Percentiles rank a stretch among this genome's conserved stretches.
Conservation (phyloP, 2,888 invertebrate genomes). For the Agonum fuliginosum region DNA sequence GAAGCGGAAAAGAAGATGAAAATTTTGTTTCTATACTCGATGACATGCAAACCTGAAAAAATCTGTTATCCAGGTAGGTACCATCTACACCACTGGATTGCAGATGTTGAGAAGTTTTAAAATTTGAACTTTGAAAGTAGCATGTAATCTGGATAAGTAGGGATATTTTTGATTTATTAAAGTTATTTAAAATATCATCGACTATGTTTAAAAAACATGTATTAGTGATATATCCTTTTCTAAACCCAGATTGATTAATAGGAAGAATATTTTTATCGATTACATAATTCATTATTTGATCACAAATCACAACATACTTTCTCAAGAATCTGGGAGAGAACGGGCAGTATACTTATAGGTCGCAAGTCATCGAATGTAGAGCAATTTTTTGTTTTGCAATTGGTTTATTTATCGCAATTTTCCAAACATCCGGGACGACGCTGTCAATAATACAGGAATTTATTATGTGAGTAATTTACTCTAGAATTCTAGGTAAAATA, state of each 20-base stretch:
- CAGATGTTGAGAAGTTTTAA: too few relatives aligned
- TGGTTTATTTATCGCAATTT: not conserved
- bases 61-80: too few relatives aligned
- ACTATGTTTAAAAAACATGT: not conserved
- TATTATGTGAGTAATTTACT: not conserved
- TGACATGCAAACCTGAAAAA: too few relatives aligned
- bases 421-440: not conserved
- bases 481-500: not conserved
- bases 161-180: not conserved
- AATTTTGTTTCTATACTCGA: too few relatives aligned
- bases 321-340: not conserved
- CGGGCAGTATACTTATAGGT: not conserved
- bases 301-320: not conserved
- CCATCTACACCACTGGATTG: too few relatives aligned
- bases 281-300: not conserved
- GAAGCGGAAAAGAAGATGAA: too few relatives aligned
- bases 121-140: too few relatives aligned
- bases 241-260: not conserved
- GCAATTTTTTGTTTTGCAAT: not conserved
- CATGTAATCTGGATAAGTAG: not conserved
- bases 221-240: not conserved
- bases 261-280: not conserved
- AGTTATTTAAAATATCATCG: not conserved
- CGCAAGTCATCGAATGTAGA: not conserved
- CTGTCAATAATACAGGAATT: not conserved